phyloP scores from a whole-genome alignment of 2,113 vertebrate species.

The Plecturocebus donacophilus region DNA sequence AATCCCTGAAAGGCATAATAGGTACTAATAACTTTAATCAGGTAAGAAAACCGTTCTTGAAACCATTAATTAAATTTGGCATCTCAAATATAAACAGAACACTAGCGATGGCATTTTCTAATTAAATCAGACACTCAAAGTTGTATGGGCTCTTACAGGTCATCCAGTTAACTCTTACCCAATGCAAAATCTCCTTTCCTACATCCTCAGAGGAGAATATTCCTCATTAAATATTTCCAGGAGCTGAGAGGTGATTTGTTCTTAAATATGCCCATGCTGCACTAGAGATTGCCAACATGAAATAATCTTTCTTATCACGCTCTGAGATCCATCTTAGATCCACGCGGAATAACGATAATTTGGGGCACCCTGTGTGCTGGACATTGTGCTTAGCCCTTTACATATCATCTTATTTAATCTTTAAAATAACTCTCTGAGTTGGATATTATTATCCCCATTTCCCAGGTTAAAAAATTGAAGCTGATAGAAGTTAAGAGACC shows the following conservation, averaged over 20 bases:
- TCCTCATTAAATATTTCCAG: background rate
- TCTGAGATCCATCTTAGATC: background rate
- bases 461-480: background rate
- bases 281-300: background rate
- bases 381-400: background rate
- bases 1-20: background rate
- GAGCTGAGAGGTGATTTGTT: background rate
- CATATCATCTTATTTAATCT: background rate
- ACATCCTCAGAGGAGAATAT: background rate
- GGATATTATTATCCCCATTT: background rate
- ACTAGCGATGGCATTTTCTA: background rate
- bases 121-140: conserved; percentile 10
- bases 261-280: background rate
- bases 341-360: background rate
- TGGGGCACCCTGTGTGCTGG: too few relatives aligned
- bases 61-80: conserved; percentile 39
- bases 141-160: background rate
- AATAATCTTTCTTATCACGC: background rate
- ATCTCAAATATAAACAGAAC: conserved; percentile 41
- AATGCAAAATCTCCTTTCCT: background rate
- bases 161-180: background rate
- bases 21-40: background rate
- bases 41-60: background rate
- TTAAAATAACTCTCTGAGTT: background rate
- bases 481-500: background rate